These are phyloP conservation scores for Callopanchax toddi DNA, from an alignment of 2,113 vertebrate genomes.

Conservation along the genomic window DNA sequence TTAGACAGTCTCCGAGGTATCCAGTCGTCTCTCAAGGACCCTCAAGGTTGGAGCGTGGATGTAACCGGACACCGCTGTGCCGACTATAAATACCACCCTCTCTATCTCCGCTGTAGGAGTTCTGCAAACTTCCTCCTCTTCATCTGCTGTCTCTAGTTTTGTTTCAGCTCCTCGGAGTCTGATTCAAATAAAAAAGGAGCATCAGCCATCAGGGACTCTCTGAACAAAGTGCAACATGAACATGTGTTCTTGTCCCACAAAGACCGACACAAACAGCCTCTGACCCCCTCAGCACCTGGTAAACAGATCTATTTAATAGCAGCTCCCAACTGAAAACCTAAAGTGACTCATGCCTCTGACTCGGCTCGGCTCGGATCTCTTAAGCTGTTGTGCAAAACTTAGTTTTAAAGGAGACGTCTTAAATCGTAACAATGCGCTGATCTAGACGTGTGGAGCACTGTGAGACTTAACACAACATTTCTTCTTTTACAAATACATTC, in stretches of 20 bases:
- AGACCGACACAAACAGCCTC: constrained; percentile 14
- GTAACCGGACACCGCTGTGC: constrained; percentile 37
- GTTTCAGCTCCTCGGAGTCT: background rate
- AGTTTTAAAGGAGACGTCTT: constrained; percentile 6
- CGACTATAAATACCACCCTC: constrained; percentile 30
- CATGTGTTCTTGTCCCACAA: constrained; percentile 34
- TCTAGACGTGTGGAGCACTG: constrained; percentile 39
- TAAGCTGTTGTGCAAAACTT: constrained; percentile 30
- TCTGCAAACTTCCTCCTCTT: constrained; percentile 15
- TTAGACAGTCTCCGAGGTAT: constrained; percentile 54
- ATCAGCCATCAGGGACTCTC: constrained; percentile 11
- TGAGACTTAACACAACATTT: constrained; percentile 7
- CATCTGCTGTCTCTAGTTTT: background rate
- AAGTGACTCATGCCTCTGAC: constrained; percentile 37
- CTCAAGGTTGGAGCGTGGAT: constrained; percentile 48
- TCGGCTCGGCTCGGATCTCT: too few relatives aligned
- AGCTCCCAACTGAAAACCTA: constrained; percentile 27
- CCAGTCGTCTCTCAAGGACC: constrained; percentile 47
- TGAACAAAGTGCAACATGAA: constrained; percentile 42
- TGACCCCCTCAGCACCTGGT: constrained; percentile 6
- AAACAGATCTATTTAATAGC: constrained; percentile 50
- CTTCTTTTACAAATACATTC: too few relatives aligned
- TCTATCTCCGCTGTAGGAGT: constrained; percentile 4
- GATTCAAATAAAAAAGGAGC: constrained; percentile 18
- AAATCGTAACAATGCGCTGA: constrained; percentile 39